phyloP scores from a whole-genome alignment of 2,113 vertebrate genomes.

The Ivindomyrus marchei region DNA sequence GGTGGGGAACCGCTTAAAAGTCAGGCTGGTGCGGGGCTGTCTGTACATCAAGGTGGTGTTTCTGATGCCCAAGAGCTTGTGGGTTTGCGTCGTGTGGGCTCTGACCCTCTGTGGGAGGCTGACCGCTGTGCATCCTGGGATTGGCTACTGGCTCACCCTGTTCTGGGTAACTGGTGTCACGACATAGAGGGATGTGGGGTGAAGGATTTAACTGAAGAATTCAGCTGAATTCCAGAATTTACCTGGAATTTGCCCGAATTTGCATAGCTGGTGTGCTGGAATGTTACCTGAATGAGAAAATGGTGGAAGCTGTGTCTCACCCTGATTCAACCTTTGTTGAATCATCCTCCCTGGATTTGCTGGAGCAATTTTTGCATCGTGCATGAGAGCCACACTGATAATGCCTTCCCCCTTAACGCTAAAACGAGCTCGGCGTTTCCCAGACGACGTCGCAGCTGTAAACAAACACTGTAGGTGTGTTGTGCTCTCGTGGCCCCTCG shows the following conservation, averaged over 20 bases:
- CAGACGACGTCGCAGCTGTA: background rate
- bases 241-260: background rate
- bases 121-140: background rate
- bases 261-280: background rate
- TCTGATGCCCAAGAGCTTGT: background rate
- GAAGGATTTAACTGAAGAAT: background rate
- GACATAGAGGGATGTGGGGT: background rate
- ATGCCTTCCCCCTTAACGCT: background rate
- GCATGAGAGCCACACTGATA: background rate
- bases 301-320: background rate
- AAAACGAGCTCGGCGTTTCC: background rate
- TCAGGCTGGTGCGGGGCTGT: background rate
- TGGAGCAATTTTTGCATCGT: background rate
- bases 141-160: background rate
- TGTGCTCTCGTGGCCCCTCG: background rate
- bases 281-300: background rate
- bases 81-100: background rate
- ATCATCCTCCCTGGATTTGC: background rate
- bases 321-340: background rate
- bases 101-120: background rate
- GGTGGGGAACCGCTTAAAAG: background rate
- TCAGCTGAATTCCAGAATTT: background rate
- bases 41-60: background rate
- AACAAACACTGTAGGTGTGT: background rate
- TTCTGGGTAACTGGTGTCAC: background rate